Percentiles rank a stretch among this genome's conserved stretches.
These are phyloP conservation scores for Alexandromys fortis DNA, from an alignment of 2,113 vertebrate genomes.

Conservation along the genomic window DNA sequence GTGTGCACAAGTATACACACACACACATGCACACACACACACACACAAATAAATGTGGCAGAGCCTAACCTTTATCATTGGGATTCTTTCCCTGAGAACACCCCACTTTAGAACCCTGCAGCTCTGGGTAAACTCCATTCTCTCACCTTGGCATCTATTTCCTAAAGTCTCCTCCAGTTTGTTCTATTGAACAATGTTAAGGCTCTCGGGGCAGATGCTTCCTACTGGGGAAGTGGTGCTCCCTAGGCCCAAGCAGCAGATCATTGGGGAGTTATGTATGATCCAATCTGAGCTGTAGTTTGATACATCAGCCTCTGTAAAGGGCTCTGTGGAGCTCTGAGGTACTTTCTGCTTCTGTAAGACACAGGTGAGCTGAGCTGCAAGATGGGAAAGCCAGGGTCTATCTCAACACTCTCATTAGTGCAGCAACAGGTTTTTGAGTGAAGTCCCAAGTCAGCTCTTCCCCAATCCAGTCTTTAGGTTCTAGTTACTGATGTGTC, in stretches of 20 bases:
- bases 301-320: neutral
- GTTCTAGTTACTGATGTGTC: accelerated
- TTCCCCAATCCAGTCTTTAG: neutral
- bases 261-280: neutral
- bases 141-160: neutral
- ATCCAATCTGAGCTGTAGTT: too few relatives aligned
- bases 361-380: neutral
- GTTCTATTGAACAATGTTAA: neutral
- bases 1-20: too few relatives aligned
- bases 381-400: too few relatives aligned
- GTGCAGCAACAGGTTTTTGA: accelerated
- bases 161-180: neutral
- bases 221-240: neutral
- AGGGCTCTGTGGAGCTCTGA: neutral
- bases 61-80: too few relatives aligned
- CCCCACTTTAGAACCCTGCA: neutral
- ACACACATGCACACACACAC: neutral
- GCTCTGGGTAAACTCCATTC: neutral
- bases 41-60: neutral
- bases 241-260: neutral
- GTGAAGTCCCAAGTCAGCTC: too few relatives aligned
- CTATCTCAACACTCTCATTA: neutral
- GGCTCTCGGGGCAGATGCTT: neutral
- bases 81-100: neutral
- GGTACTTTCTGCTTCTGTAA: accelerated